Evolutionary conservation across 2,888 invertebrate genomes (phyloP), one percentile per base, ranked within the genome.

Genomic region (Tiliacea aurago): DNA sequence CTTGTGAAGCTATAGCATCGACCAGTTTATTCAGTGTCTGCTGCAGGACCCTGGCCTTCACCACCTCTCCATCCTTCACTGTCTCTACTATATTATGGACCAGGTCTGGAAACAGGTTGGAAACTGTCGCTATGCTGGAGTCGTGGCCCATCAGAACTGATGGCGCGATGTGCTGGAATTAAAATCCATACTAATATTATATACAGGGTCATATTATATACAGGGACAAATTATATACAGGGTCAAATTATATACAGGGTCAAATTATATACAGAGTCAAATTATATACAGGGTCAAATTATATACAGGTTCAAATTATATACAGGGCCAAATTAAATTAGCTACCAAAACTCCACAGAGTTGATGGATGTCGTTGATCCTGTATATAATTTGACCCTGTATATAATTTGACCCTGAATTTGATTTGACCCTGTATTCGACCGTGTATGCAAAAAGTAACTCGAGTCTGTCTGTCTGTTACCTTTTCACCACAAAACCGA

Each of bases 41-140:
- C 88, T 98, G 98, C 9, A 92, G 85, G 13, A 87, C 79, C 77
- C 90, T 94, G 0, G 97, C 97, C 51, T 90, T 91, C 4, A 80
- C 76, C 3, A 96, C 88, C 56, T 96, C 91, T 6, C 95, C 95
- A 6, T 83, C 83, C 76, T 94, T 92, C 4, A 97, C 92, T n/a
- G 93, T 90, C 18, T 95, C 88, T 28, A 97, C 90, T 70, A 98
- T 97, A 66, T 95, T 91, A 0, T 94, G 85, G 1, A 97, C 96
- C 15, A 96, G 86, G 76, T 95, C 93, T 0, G 98, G 97, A 74
- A 97, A 96, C 75, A 98, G 95, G 90, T 98, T 98, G 20, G 97
- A 93, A 6, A 97, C 96, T 0, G 98, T 98, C 49, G 97, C 97
- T 77, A 98, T 98, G 49, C 97, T 97, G 0, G 97, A 97, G 79